Base-by-base conservation (phyloP, 2,797 vertebrate species). In the Rhinella marina region DNA sequence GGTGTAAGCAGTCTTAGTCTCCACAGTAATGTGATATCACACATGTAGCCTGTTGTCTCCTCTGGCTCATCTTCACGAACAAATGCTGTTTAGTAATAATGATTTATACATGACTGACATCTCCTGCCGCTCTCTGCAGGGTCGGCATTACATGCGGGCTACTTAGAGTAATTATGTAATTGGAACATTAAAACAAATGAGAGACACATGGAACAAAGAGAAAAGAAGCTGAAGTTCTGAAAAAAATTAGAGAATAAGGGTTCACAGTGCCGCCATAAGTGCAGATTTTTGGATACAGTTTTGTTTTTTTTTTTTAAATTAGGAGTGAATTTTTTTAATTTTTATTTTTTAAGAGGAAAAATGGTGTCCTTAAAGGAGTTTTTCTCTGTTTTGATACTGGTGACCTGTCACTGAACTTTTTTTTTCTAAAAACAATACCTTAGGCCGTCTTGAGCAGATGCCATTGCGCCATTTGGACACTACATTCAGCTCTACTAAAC, bases 31-130 rank as follows among this genome's bases (percentile, higher is more conserved):
- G 62, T 25, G 23, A 8, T 64, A 25, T 64, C 23, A 64, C n/a
- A 64, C n/a, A 64, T 64, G 62, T 2, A n/a, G 7, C 62, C 23
- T 25, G 0, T 10, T 64, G 62, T 23, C 23, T 68, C 64, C 64
- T 27, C 64, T 27, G 64, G 64, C 64, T 68, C n/a, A 27, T 68
- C 11, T 27, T 68, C 64, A 68, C 17, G 13, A 14, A 68, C n/a
- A 25, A 68, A 27, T 68, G n/a, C 64, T 68, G 27, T 68, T 41
- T 68, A 68, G 64, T 68, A 27, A 68, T 68, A 68, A 68, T 68
- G 25, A 27, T 68, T 68, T 68, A 25, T 68, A 12, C 25, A 27
- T 27, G 10, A 70, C 66, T 70, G 66, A 70, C 27, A 7, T 70
- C 21, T 70, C 66, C 66, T 12, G 13, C n/a, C 27, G 64, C 64